Percentiles rank a stretch among this genome's conserved stretches.
Conservation (phyloP, 2,113 vertebrate species). For the Ctenodactylus gundi region DNA sequence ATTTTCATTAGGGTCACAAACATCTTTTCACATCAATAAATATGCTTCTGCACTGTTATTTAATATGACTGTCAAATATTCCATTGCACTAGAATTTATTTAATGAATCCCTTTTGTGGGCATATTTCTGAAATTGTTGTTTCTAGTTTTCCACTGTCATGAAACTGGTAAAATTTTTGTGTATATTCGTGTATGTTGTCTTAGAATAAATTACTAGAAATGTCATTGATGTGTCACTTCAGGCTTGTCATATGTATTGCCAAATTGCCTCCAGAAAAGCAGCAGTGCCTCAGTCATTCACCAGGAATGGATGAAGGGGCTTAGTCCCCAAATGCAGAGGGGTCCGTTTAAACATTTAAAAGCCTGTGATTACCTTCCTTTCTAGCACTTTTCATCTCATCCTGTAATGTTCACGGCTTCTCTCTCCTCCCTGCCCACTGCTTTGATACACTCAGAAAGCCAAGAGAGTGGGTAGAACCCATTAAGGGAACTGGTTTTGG, state of each 20-base stretch:
- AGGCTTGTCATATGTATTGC: conserved; percentile 11
- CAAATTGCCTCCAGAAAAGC: conserved; percentile 9
- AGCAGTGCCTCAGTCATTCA: background rate
- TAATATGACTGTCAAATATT: conserved; percentile 15
- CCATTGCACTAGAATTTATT: conserved; percentile 32
- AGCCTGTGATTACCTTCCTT: conserved; percentile 53
- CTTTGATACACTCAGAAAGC: conserved; percentile 38
- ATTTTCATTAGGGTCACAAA: background rate
- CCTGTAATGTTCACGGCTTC: background rate
- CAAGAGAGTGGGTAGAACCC: background rate
- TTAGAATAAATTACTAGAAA: conserved; percentile 25
- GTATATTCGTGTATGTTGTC: conserved; percentile 21
- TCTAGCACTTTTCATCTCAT: conserved; percentile 30
- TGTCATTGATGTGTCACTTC: background rate
- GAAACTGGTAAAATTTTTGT: conserved; percentile 30
- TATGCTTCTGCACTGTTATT: conserved; percentile 28
- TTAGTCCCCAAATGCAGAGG: background rate
- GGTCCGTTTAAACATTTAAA: conserved; percentile 60
- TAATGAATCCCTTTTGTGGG: background rate
- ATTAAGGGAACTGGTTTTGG: conserved; percentile 22
- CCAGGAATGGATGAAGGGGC: background rate
- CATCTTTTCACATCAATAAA: background rate
- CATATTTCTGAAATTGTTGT: background rate
- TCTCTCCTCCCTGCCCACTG: conserved; percentile 42
- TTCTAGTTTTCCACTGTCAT: conserved; percentile 10